Base-by-base conservation (phyloP, 2,113 vertebrate species). In the Eulemur rufifrons region DNA sequence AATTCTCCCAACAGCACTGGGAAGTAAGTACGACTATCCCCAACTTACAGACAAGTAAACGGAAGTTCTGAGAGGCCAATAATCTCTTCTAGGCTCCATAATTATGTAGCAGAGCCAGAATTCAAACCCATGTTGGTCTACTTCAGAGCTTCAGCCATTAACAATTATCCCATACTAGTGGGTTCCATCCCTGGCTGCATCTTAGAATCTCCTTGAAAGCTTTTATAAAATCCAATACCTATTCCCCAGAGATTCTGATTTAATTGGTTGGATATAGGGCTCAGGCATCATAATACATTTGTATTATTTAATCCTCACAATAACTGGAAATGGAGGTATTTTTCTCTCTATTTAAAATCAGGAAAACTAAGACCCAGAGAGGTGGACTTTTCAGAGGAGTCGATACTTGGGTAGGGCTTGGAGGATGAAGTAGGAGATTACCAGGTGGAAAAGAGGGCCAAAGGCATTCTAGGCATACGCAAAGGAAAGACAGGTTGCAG, bases 281-380 rank as follows among this genome's bases (percentile, higher is more conserved):
- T 59, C 1, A 25, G 37, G 17, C 6, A 68, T 63, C 77, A 9
- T 59, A 59, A 7, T 42, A 3, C 13, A 9, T 32, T 14, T 42
- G 4, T 20, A 27, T 45, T 8, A 34, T 59, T 87, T 34, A 64
- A 59, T 39, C n/a, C 21, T 61, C 63, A 68, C 15, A 20, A 14
- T 27, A 66, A 83, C 54, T 71, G 50, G 34, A 64, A 37, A 50
- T 42, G 29, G 84, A 77, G 5, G 11, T 17, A 11, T 71, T 76
- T 95, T 78, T 80, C 64, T 89, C 25, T 45, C 15, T 89, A 34
- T 64, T 78, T 80, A 92, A 89, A 93, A 89, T 84, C 61, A 45
- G 52, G 45, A 29, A 69, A 80, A 73, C 50, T 39, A 66, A 56
- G 71, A 56, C 29, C 37, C 78, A 64, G 71, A 50, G 50, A 50